These are phyloP conservation scores for Phacellophora camtschatica DNA, from an alignment of 30 jellyfish, hydroid and myxozoan species.

Conservation along the genomic window DNA sequence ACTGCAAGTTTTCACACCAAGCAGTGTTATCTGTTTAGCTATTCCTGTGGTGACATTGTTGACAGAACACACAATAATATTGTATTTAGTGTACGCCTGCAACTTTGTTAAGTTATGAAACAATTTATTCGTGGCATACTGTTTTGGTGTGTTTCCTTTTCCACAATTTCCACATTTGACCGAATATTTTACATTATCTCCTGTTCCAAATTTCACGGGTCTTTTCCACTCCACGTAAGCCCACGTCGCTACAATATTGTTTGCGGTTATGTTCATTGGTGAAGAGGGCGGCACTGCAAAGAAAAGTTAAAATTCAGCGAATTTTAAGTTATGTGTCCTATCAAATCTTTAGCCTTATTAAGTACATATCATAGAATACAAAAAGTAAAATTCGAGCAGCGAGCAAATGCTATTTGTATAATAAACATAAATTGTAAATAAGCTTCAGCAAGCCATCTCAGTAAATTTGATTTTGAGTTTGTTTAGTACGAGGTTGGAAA, in stretches of 20 bases:
- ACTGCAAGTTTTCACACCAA: too few species aligned
- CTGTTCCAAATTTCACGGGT: conserved; percentile 23
- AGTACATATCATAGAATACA: neutral
- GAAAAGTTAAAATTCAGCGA: neutral
- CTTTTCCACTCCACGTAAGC: conserved; percentile 10
- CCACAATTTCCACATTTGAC: neutral
- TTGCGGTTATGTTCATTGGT: neutral
- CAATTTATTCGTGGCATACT: neutral
- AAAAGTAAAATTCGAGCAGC: too few species aligned
- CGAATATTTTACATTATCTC: neutral
- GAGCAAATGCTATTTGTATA: too few species aligned
- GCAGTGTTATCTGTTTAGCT: too few species aligned
- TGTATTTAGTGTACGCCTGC: neutral
- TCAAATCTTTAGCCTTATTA: neutral
- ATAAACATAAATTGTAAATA: too few species aligned
- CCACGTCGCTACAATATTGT: neutral
- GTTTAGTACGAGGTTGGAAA: too few species aligned
- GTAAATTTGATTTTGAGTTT: too few species aligned
- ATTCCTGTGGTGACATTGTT: conserved; percentile 5
- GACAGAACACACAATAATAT: neutral
- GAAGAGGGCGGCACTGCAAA: conserved; percentile 37
- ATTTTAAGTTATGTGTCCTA: neutral
- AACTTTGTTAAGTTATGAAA: neutral
- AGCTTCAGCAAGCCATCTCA: too few species aligned
- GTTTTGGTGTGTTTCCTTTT: neutral